These are phyloP conservation scores for Entomobrya multifasciata DNA, from an alignment of 2,888 invertebrate genomes.

Conservation along the genomic window DNA sequence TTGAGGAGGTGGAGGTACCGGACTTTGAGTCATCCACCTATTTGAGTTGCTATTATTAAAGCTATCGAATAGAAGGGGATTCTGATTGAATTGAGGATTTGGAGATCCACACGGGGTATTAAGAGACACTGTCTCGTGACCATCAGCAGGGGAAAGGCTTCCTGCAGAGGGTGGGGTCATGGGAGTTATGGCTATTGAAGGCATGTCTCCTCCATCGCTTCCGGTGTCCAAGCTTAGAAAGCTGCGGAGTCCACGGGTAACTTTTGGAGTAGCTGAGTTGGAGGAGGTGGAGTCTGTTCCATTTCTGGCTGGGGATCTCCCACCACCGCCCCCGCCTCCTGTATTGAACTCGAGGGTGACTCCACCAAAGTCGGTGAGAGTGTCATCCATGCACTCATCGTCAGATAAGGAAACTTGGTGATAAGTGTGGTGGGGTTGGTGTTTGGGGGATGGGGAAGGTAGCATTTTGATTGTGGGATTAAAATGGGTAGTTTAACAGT, in stretches of 20 bases:
- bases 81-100: conserved; percentile 51
- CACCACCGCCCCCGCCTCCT: no score
- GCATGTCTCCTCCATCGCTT: conserved; percentile 67
- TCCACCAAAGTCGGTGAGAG: conserved; percentile 78
- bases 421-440: conserved; percentile 59
- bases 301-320: not conserved
- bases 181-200: conserved; percentile 76
- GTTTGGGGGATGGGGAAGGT: conserved; percentile 64
- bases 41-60: conserved; percentile 64
- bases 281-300: not conserved
- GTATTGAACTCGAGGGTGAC: conserved; percentile 80
- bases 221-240: conserved; percentile 43
- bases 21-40: conserved; percentile 77
- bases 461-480: conserved; percentile 27
- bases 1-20: conserved; percentile 81
- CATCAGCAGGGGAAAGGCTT: conserved; percentile 74
- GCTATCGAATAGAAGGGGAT: no score
- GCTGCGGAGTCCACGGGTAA: not conserved
- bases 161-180: conserved; percentile 76
- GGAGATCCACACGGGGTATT: conserved; percentile 73
- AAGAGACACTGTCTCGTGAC: conserved; percentile 75
- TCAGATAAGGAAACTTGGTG: conserved; percentile 73
- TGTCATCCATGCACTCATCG: conserved; percentile 78
- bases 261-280: no score
- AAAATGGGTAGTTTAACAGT: not conserved